Evolutionary conservation across 1,140 invertebrate species (phyloP).

Genomic region (Neoseiulus cucumeris): DNA sequence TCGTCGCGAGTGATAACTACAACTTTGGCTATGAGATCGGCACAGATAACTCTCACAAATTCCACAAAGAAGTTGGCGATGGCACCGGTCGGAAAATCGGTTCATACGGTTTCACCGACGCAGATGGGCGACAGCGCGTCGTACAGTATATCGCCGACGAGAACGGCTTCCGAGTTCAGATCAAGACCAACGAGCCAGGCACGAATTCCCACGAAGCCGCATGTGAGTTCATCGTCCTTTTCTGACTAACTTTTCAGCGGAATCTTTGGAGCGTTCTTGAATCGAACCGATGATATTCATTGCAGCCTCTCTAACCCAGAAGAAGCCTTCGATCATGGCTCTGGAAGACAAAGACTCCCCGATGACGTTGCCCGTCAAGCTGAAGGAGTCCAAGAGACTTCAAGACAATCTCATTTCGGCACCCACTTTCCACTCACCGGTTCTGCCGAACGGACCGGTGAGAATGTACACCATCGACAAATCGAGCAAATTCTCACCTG

Average conservation of each 20-base stretch:
- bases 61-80: conserved; percentile 12
- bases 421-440: not conserved
- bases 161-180: conserved; percentile 1
- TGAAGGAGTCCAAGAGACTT: not conserved
- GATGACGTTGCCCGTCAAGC: not conserved
- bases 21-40: conserved; percentile 6
- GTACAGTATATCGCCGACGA: not conserved
- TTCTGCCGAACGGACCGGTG: conserved; percentile 1
- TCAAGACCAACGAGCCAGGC: conserved; percentile 5
- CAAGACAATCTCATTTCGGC: not conserved
- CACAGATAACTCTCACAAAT: conserved; percentile 12
- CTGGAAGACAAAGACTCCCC: conserved; percentile 1
- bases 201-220: not conserved
- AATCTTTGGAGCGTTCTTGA: too few relatives aligned
- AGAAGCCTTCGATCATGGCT: not conserved
- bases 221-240: not conserved
- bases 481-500: not conserved
- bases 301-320: not conserved
- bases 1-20: not conserved
- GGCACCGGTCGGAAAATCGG: conserved; percentile 4
- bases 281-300: not conserved
- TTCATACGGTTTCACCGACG: conserved; percentile 5
- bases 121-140: not conserved
- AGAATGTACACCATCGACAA: not conserved
- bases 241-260: too few relatives aligned